Evolutionary conservation across 2,113 vertebrate genomes (phyloP), one percentile per base, ranked within the genome.

Genomic region (Scomber japonicus): DNA sequence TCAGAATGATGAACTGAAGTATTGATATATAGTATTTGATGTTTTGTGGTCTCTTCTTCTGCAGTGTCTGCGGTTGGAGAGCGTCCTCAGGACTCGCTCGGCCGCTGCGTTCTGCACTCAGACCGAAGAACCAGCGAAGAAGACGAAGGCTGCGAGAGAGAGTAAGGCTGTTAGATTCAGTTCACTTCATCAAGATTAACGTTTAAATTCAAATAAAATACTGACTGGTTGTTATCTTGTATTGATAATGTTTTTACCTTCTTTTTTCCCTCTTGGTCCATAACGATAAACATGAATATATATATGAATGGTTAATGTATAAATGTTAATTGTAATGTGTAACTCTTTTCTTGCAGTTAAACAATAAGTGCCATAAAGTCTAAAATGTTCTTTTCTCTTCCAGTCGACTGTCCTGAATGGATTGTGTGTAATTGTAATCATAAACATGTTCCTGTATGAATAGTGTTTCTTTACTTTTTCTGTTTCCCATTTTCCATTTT

Each of bases 11-110:
- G 24, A 27, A 27, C 24, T 2, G 24, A 27, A 27, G 24, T 27
- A 21, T 21, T 21, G 21, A 21, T 21, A 21, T 21, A 21, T 21
- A 21, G 21, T 21, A 21, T 21, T 21, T 21, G 24, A 27, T 27
- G 24, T 27, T 27, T 27, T 27, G 2, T 27, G 24, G 24, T 21
- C 4, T 31, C 24, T 21, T 81, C 54, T 62, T 80, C 57, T 65
- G 16, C 83, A 96, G 95, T 79, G 80, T 83, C 24, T 93, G 63
- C 88, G 88, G 66, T 80, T 89, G 63, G 93, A 95, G 70, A 84
- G 75, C 1, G 12, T 92, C 71, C 84, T 88, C 84, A 93, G 76
- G 85, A 80, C 80, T 9, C 75, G 75, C 14, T 53, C 94, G 1
- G 66, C 88, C 3, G 83, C 84, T n/a, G 54, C 74, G 21, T 77